These are phyloP conservation scores for Noturus placidus DNA, from an alignment of 2,113 vertebrate species.

Conservation along the genomic window DNA sequence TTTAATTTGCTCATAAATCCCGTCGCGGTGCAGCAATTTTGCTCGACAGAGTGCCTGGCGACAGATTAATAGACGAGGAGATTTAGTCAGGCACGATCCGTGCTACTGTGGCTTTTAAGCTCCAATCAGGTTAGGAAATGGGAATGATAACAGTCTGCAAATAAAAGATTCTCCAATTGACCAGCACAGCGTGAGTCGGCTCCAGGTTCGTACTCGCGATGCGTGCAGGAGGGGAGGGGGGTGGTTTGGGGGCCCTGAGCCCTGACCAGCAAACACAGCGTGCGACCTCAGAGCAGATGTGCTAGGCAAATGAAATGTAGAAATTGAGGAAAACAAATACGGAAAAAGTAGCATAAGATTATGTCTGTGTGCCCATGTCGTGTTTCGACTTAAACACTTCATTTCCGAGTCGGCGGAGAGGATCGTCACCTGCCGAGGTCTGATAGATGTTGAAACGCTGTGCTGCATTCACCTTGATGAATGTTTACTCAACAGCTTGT, in stretches of 20 bases:
- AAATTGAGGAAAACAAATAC: slow-evolving; percentile 59
- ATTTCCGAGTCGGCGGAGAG: slow-evolving; percentile 59
- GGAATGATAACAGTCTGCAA: slow-evolving; percentile 72
- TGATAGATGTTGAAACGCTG: slow-evolving; percentile 44
- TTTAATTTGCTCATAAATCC: slow-evolving; percentile 74
- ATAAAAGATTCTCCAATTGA: slow-evolving; percentile 77
- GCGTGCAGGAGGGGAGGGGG: slow-evolving; percentile 45
- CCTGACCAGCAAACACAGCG: slow-evolving; percentile 64
- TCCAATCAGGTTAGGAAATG: slow-evolving; percentile 75
- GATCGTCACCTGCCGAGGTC: slow-evolving; percentile 34
- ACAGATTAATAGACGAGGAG: slow-evolving; percentile 76
- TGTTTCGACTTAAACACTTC: slow-evolving; percentile 59
- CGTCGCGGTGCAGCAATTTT: slow-evolving; percentile 67
- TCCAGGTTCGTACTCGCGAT: slow-evolving; percentile 51
- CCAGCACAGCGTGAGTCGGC: slow-evolving; percentile 69
- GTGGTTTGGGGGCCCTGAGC: slow-evolving; percentile 35
- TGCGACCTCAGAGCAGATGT: slow-evolving; percentile 52
- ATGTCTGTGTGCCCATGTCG: slow-evolving; percentile 59
- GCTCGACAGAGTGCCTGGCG: slow-evolving; percentile 62
- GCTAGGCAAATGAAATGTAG: slow-evolving; percentile 63
- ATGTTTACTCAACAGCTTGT: slow-evolving; percentile 34
- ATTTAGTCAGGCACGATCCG: slow-evolving; percentile 78
- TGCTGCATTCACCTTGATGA: slow-evolving; percentile 39
- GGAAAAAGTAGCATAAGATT: slow-evolving; percentile 56
- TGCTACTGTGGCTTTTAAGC: slow-evolving; percentile 79